A percentile compares a stretch with the other conserved stretches of the same genome.
Evolutionary conservation across 2,888 invertebrate genomes (phyloP).

Genomic region (Siphlonurus alternatus): DNA sequence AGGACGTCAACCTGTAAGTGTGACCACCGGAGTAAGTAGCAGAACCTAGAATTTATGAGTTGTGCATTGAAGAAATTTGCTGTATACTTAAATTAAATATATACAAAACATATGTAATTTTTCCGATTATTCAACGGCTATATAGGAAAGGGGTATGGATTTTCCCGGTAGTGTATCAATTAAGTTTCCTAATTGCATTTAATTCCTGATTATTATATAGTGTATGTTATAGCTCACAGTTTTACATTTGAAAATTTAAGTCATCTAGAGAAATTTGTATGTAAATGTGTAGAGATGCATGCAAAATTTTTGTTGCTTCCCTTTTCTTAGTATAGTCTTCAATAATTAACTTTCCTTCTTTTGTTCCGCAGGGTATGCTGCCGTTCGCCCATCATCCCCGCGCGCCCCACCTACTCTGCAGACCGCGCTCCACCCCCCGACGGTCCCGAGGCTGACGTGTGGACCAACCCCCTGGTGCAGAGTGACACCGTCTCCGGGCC

Average conservation of each 20-base stretch:
- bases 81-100: conserved; percentile 9
- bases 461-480: conserved; percentile 43
- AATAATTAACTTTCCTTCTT: no score
- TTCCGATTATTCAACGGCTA: no score
- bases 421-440: conserved; percentile 17
- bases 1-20: conserved; percentile 73
- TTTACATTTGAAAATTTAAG: neutral
- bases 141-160: no score
- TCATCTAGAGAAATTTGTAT: no score
- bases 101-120: conserved; percentile 1
- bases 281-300: no score
- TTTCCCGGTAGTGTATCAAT: no score
- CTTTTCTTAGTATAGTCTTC: no score
- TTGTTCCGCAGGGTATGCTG: conserved; percentile 62
- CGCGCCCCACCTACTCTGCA: conserved; percentile 53
- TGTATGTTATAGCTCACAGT: neutral
- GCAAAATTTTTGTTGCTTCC: no score
- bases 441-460: conserved; percentile 36
- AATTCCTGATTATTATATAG: neutral
- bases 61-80: conserved; percentile 3
- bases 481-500: conserved; percentile 5
- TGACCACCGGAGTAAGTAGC: neutral
- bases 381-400: conserved; percentile 66
- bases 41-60: conserved; percentile 1
- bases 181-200: no score